Base-by-base conservation (phyloP, 2,113 vertebrate genomes). In the Hyla sarda region DNA sequence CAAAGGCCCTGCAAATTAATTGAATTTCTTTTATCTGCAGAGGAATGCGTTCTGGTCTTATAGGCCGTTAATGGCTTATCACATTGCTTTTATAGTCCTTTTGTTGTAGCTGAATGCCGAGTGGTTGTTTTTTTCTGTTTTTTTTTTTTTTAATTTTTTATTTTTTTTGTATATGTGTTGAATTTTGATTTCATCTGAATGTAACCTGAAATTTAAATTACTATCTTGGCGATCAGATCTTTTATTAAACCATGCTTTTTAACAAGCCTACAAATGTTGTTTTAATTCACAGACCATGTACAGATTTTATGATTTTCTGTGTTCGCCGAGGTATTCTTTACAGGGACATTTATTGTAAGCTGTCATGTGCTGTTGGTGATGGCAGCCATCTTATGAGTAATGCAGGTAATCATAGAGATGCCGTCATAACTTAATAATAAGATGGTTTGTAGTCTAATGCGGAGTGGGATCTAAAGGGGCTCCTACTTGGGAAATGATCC, bases 1-100 rank as follows among this genome's bases (percentile, higher is more conserved):
- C 78, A 81, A 81, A 81, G 78, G 78, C 58, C 78, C 34, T n/a
- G 56, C 78, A 81, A 65, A 81, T 81, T 81, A 81, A 81, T 81
- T 81, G 78, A 81, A 62, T 62, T 65, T 37, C 58, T 47, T 81
- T 81, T 81, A 81, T 81, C 78, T 81, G 78, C 78, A 60, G 78
- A 81, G 78, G 56, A 81, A 81, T 47, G 78, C 25, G 78, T 47
- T 81, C 56, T 81, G 56, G 17, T 81, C 56, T 47, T 81, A 62
- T 47, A 47, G 56, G 56, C 56, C n/a, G 34, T 25, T 81, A 81
- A 81, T 81, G 78, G 56, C 60, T 65, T 81, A 65, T 81, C 56
- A 23, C 56, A 9, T 47, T 16, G 56, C 78, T 47, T 62, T 81
- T 81, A 81, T 81, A 65, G 78, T 45, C 37, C 56, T 81, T 81